These are phyloP conservation scores for Chromoteleia sp. DNA, from an alignment of 2,888 invertebrate genomes.

Conservation along the genomic window DNA sequence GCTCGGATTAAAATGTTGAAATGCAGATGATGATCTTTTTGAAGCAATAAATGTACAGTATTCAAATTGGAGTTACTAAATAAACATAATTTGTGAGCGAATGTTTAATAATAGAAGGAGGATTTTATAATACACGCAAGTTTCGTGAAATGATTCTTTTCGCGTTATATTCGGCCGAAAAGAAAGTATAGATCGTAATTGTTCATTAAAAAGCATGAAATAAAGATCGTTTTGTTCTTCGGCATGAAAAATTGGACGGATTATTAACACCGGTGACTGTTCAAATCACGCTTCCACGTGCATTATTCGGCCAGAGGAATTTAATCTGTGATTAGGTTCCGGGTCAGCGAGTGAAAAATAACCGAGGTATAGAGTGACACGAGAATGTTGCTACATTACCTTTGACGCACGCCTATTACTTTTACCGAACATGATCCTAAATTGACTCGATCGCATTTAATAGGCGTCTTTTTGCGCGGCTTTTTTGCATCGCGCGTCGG, in stretches of 20 bases:
- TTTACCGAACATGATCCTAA: conserved; percentile 54
- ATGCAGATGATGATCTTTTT: no score
- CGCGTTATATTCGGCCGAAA: not conserved
- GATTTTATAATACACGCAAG: no score
- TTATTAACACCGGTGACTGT: conserved; percentile 26
- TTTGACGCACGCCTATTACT: conserved; percentile 57
- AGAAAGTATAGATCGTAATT: not conserved
- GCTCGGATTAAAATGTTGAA: no score
- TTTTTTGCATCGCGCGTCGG: conserved; percentile 30
- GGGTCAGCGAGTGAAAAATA: conserved; percentile 64
- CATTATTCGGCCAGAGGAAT: conserved; percentile 49
- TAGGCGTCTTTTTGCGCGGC: conserved; percentile 46
- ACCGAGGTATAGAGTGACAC: conserved; percentile 53
- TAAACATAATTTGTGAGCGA: no score
- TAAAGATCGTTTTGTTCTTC: not conserved
- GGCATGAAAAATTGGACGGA: conserved; percentile 14
- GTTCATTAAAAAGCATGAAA: not conserved
- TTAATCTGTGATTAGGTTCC: conserved; percentile 57
- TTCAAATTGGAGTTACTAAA: no score
- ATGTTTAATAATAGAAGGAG: no score
- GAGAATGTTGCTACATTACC: conserved; percentile 60
- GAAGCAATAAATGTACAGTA: no score
- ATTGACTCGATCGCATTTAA: conserved; percentile 57
- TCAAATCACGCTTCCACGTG: conserved; percentile 12
- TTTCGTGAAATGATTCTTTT: no score